phyloP scores from a whole-genome alignment of 2,888 invertebrate genomes.

The Heliconius cydno region DNA sequence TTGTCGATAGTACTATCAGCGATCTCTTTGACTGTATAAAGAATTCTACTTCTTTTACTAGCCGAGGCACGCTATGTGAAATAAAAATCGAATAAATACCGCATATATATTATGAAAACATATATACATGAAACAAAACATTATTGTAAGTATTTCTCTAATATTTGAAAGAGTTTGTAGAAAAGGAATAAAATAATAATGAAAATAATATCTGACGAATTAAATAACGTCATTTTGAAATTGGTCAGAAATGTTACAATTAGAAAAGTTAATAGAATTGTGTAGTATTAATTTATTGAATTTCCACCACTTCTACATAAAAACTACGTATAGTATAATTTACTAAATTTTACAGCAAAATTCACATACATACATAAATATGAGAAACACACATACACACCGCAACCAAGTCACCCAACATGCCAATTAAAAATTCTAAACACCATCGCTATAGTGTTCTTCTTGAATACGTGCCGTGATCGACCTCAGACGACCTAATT shows the following conservation, averaged over 20 bases:
- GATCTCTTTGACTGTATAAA: slow-evolving; percentile 21
- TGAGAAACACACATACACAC: not conserved
- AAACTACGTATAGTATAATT: not conserved
- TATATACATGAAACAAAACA: not conserved
- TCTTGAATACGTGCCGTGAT: slow-evolving; percentile 52
- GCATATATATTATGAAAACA: not conserved
- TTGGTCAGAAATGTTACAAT: not conserved
- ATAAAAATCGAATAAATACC: not conserved
- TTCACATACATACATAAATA: not conserved
- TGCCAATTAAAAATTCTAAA: slow-evolving; percentile 15
- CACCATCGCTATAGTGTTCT: slow-evolving; percentile 43
- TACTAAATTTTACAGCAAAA: not conserved
- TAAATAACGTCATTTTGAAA: not conserved
- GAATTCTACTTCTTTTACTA: slow-evolving; percentile 13
- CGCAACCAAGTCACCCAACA: not conserved
- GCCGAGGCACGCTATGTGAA: not conserved
- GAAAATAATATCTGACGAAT: not conserved
- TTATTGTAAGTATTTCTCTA: not conserved
- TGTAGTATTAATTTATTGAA: not conserved
- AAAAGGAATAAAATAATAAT: not conserved
- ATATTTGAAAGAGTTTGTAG: too few species aligned
- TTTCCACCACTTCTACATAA: not conserved
- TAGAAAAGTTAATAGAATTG: not conserved
- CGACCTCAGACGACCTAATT: slow-evolving; percentile 68
- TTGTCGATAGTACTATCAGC: slow-evolving; percentile 13